Evolutionary conservation across 2,888 invertebrate genomes (phyloP).

Genomic region (Prionchulus punctatus): DNA sequence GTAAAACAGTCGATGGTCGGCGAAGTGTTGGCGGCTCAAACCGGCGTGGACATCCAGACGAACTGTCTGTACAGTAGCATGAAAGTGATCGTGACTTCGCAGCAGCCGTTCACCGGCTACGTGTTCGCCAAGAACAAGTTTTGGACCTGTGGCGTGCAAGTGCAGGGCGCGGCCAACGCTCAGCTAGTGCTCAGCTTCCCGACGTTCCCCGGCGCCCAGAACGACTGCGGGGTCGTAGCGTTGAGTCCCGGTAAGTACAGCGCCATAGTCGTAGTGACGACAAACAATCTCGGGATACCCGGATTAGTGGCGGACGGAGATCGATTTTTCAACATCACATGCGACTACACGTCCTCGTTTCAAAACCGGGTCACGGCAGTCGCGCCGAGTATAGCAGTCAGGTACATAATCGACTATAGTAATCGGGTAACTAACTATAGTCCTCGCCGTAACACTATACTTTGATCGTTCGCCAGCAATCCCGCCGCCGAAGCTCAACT

Average conservation of each 20-base stretch:
- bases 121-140: slow-evolving; percentile 11
- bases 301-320: slow-evolving; percentile 10
- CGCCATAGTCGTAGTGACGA: slow-evolving; percentile 3
- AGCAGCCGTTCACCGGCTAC: slow-evolving; percentile 1
- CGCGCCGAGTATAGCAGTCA: slow-evolving; percentile 6
- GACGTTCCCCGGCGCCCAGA: not conserved
- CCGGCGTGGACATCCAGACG: not conserved
- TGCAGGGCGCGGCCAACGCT: not conserved
- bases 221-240: not conserved
- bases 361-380: slow-evolving; percentile 3
- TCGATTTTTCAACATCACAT: slow-evolving; percentile 11
- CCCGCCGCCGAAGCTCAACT: not conserved
- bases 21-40: not conserved
- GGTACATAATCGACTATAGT: too few species aligned
- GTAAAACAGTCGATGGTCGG: not conserved
- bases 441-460: too few species aligned
- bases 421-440: too few species aligned
- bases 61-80: not conserved
- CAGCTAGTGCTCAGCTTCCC: not conserved
- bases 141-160: not conserved
- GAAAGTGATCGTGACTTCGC: not conserved
- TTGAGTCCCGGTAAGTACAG: slow-evolving; percentile 6
- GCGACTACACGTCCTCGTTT: slow-evolving; percentile 6
- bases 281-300: slow-evolving; percentile 4
- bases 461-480: not conserved